phyloP scores from a whole-genome alignment of 2,888 invertebrate genomes.

The Synanthedon tipuliformis region DNA sequence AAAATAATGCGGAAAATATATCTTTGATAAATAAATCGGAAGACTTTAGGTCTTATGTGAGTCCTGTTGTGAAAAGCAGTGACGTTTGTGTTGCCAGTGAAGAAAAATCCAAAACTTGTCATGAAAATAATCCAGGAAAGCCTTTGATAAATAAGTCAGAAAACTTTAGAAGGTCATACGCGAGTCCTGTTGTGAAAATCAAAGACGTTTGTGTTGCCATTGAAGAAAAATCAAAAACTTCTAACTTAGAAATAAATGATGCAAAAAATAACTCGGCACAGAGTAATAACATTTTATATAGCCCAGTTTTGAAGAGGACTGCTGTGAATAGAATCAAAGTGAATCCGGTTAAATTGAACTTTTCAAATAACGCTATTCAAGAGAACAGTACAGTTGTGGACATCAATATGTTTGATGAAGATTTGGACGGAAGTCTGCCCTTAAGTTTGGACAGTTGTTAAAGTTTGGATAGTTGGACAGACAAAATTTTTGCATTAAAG shows the following conservation, averaged over 20 bases:
- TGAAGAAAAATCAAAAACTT: not conserved
- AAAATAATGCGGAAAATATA: slow-evolving; percentile 15
- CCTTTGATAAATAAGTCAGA: slow-evolving; percentile 44
- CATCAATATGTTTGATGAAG: slow-evolving; percentile 37
- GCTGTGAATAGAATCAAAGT: slow-evolving; percentile 24
- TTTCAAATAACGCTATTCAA: slow-evolving; percentile 16
- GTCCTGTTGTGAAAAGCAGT: slow-evolving; percentile 24
- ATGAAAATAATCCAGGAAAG: too few relatives aligned
- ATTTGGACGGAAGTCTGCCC: slow-evolving; percentile 55
- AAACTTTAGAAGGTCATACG: slow-evolving; percentile 39
- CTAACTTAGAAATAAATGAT: not conserved
- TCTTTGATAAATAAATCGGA: slow-evolving; percentile 44
- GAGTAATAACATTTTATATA: slow-evolving; percentile 15
- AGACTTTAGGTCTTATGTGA: slow-evolving; percentile 46
- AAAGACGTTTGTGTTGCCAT: slow-evolving; percentile 19
- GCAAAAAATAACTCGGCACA: slow-evolving; percentile 6
- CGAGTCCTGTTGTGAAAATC: slow-evolving; percentile 31
- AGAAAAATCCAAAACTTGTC: not conserved
- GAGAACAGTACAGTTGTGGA: slow-evolving; percentile 20
- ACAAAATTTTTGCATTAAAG: too few relatives aligned
- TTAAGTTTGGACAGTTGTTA: slow-evolving; percentile 41
- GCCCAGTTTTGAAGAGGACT: slow-evolving; percentile 34
- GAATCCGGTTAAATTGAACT: slow-evolving; percentile 41
- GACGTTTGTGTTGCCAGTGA: slow-evolving; percentile 20
- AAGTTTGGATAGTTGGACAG: too few relatives aligned